Evolutionary conservation across 1,140 invertebrate genomes (phyloP).

Genomic region (Gerris buenoi): DNA sequence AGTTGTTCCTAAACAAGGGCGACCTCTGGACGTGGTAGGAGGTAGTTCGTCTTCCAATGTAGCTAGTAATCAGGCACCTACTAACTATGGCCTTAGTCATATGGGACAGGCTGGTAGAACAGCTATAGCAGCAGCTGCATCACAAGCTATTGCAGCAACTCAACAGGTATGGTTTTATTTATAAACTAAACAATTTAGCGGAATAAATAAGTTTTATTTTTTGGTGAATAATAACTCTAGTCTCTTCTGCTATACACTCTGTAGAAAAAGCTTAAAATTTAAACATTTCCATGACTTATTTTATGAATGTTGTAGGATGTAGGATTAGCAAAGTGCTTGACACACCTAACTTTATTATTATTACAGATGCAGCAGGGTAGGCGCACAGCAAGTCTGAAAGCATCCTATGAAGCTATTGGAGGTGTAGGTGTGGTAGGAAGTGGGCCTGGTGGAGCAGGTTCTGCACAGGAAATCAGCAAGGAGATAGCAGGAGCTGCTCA

Average conservation of each 20-base stretch:
- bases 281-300: no score
- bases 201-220: no score
- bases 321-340: no score
- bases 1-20: neutral
- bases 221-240: no score
- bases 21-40: neutral
- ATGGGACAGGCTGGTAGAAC: conserved; percentile 57
- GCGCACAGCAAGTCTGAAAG: conserved; percentile 83
- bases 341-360: no score
- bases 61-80: conserved; percentile 22
- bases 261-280: no score
- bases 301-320: no score
- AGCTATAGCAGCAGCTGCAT: conserved; percentile 84
- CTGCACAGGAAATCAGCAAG: conserved; percentile 44
- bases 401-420: conserved; percentile 78
- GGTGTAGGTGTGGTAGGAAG: conserved; percentile 22
- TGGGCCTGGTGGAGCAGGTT: conserved; percentile 37
- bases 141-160: conserved; percentile 89
- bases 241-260: no score
- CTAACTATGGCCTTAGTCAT: conserved; percentile 47
- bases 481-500: conserved; percentile 62
- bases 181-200: no score
- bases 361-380: conserved; percentile 81
- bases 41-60: neutral
- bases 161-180: no score